Evolutionary conservation across 2,888 invertebrate genomes (phyloP).

Genomic region (Spodoptera littoralis): DNA sequence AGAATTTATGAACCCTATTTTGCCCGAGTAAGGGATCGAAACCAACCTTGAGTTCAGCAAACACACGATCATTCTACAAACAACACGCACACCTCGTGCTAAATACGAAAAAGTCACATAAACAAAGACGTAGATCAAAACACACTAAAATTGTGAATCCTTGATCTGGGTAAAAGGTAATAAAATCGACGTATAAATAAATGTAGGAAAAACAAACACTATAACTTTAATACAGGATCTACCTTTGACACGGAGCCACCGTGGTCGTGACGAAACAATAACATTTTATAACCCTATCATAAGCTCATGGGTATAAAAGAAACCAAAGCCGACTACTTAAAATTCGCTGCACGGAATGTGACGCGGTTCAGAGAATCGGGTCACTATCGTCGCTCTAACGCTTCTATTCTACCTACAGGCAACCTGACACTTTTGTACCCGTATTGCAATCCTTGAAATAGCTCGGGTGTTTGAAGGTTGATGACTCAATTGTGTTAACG

Average conservation of each 20-base stretch:
- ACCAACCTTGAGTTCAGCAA: too few relatives aligned
- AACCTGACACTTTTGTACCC: slow-evolving; percentile 27
- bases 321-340: slow-evolving; percentile 45
- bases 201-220: not conserved
- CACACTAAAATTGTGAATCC: too few relatives aligned
- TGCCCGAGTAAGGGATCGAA: too few relatives aligned
- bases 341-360: slow-evolving; percentile 46
- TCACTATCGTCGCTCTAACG: slow-evolving; percentile 30
- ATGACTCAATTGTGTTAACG: not conserved
- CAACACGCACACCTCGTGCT: too few relatives aligned
- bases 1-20: too few relatives aligned
- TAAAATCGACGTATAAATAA: too few relatives aligned
- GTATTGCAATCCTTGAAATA: slow-evolving; percentile 19
- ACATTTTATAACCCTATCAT: slow-evolving; percentile 41
- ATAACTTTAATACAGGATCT: not conserved
- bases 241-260: slow-evolving; percentile 1
- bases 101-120: too few relatives aligned
- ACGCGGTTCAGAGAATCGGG: slow-evolving; percentile 48
- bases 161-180: too few relatives aligned
- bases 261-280: slow-evolving; percentile 45
- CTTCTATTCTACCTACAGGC: slow-evolving; percentile 24
- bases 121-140: too few relatives aligned
- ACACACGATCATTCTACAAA: too few relatives aligned
- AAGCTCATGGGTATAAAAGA: slow-evolving; percentile 32
- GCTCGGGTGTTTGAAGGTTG: slow-evolving; percentile 1